Evolutionary conservation across 2,797 vertebrate genomes (phyloP), one percentile per base, ranked within the genome.

Genomic region (Melanotaenia maccullochi): DNA sequence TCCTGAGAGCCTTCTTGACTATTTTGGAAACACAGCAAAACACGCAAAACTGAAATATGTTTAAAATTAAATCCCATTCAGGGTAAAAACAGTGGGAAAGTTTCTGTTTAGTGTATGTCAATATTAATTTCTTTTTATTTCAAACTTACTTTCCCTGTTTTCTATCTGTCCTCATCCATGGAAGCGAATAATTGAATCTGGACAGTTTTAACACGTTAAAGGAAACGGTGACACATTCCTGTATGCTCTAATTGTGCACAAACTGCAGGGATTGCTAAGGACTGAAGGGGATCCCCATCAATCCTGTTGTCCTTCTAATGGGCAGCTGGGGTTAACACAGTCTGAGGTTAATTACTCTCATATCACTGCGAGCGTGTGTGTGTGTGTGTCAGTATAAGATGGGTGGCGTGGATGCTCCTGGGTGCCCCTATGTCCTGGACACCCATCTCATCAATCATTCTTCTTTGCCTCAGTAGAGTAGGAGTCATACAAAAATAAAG

Each of bases 281-380:
- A 93, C 93, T 86, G 82, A 83, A 82, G 83, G 81, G 87, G 75
- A 85, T 85, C 68, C 66, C 90, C 95, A 95, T 95, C 93, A 94
- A 95, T 95, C 94, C 90, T 93, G 85, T 89, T 93, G 93, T 93
- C 92, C 94, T 93, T 93, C 92, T 94, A 94, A 94, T 92, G 93
- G 92, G 92, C 92, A 94, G 91, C 87, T 85, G 84, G 92, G 93
- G 91, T 90, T 91, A 92, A 90, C 90, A 82, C 90, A 93, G 93
- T 92, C 94, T 89, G 93, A 95, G 94, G 94, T 95, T 95, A 95
- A 95, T 95, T 94, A 94, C 94, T 94, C 92, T 92, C 92, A 93
- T 93, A 93, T 93, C 90, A 84, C 72, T 76, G 82, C 22, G 62
- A 59, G 42, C 42, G 49, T 65, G 62, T 71, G 68, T 66, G 70